A percentile compares a stretch with the other conserved stretches of the same genome.
Conservation (phyloP, 2,888 invertebrate species). For the Geophilus truncorum region DNA sequence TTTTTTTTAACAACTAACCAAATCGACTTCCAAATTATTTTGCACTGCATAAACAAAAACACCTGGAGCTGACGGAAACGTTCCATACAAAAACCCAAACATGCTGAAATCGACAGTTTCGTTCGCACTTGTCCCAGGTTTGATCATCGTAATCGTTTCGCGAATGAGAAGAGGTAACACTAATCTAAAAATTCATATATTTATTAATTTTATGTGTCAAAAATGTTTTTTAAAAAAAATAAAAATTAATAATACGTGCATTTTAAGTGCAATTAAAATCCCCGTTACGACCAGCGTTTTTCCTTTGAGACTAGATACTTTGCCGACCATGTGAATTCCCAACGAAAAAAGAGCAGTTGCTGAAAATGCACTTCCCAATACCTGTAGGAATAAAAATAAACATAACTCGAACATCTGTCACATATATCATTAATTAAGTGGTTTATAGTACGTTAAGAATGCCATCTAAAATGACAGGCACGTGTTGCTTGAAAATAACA, state of each 20-base stretch:
- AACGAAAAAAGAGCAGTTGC: slow-evolving; percentile 85
- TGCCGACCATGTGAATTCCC: slow-evolving; percentile 88
- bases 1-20: too few species aligned
- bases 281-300: slow-evolving; percentile 74
- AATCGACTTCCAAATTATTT: slow-evolving; percentile 76
- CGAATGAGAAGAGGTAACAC: slow-evolving; percentile 69
- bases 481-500: slow-evolving; percentile 67
- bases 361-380: slow-evolving; percentile 79
- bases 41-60: slow-evolving; percentile 89
- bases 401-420: too few species aligned
- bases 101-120: slow-evolving; percentile 79
- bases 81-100: slow-evolving; percentile 92
- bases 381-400: too few species aligned
- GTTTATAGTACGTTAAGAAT: slow-evolving; percentile 72
- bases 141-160: slow-evolving; percentile 68
- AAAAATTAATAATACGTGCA: too few species aligned
- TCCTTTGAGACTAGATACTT: slow-evolving; percentile 71
- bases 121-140: slow-evolving; percentile 58
- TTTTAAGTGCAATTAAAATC: slow-evolving; percentile 81
- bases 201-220: too few species aligned
- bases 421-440: too few species aligned
- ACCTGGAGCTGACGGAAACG: slow-evolving; percentile 93
- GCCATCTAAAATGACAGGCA: slow-evolving; percentile 69
- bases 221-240: too few species aligned
- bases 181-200: too few species aligned